Base-by-base conservation (phyloP, 2,113 vertebrate species). In the Ovibos moschatus region DNA sequence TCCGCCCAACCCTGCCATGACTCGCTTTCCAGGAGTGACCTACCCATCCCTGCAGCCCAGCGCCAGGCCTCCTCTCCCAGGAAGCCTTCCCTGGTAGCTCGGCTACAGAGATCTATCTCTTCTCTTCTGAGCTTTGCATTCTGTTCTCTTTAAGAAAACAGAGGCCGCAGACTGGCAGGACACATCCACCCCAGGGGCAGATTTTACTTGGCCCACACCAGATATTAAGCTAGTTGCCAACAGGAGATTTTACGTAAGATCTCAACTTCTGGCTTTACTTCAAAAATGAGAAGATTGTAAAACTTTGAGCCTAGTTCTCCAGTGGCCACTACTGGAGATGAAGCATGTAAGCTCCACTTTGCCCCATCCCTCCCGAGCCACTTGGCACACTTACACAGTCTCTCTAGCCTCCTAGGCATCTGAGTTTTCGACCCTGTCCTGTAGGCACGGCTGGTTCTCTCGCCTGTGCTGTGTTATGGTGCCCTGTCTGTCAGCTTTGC, bases 161-260 rank as follows among this genome's bases (percentile, higher is more conserved):
- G 81, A 96, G 87, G 85, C 71, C 36, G 51, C 71, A 89, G 21
- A n/a, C 55, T 97, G 86, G 60, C 89, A 91, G 94, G 67, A 11
- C 60, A 84, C 55, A 25, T 87, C 78, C 0, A 0, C 82, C 92
- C 92, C 45, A 47, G 36, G 71, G 94, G 91, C 67, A 94, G 15
- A 82, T 57, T 93, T 74, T 95, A 55, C 91, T 95, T 89, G 78
- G 19, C 53, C 55, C 47, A 5, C 51, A 91, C 58, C 84, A 89
- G 43, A 95, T 89, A 86, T 47, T 27, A 81, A 96, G 67, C 87
- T 55, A 15, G 55, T 96, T 93, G 94, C 85, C 62, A 74, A 47
- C 23, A 64, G 84, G 84, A 94, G 51, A 91, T 90, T 98, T 94
- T 94, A 85, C 53, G 30, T 81, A 78, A 97, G 97, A 82, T 89